Base-by-base conservation (phyloP, 2,888 invertebrate species). In the Pyrrhosoma nymphula region DNA sequence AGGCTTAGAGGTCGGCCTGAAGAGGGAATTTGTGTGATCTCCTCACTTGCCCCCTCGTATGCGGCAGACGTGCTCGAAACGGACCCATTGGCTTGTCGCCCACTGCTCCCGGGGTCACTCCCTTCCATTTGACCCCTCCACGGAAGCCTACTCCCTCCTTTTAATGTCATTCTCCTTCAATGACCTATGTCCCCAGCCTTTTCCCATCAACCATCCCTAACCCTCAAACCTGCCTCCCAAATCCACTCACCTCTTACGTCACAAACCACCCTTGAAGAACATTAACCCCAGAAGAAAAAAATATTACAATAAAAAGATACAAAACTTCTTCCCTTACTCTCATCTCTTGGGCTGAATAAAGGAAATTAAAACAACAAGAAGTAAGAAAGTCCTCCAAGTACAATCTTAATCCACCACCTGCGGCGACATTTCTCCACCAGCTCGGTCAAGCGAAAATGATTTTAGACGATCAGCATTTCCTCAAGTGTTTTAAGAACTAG, bases 121-220 rank as follows among this genome's bases (percentile, higher is more conserved):
- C 75, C 23, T 26, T 4, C 69, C 75, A 75, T 75, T 93, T 63
- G 47, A 47, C 93, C 93, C 89, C 89, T 16, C 23, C 26, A 47
- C 55, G 26, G 12, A 23, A 18, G 39, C 20, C 47, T 26, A 88
- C 47, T 26, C 20, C 60, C 23, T 47, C 88, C 69, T 75, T 26
- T 75, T 55, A 93, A 75, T 93, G 69, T 23, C 47, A 39, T 55
- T 75, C 93, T 93, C 93, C 75, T 55, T n/a, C 93, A n/a, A n/a
- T 93, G 93, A 93, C 93, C 93, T 93, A 91, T 39, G 18, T 30
- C 23, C 88, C 55, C 89, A 56, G 8, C 35, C 60, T 60, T 47
- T 30, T 16, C 26, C 47, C 60, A 26, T 10, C 91, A 16, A 35
- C 39, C 35, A 20, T 23, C 30, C 14, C 63, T 23, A 60, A 26